Conservation (phyloP, 2,113 vertebrate genomes). For the Panthera tigris region DNA sequence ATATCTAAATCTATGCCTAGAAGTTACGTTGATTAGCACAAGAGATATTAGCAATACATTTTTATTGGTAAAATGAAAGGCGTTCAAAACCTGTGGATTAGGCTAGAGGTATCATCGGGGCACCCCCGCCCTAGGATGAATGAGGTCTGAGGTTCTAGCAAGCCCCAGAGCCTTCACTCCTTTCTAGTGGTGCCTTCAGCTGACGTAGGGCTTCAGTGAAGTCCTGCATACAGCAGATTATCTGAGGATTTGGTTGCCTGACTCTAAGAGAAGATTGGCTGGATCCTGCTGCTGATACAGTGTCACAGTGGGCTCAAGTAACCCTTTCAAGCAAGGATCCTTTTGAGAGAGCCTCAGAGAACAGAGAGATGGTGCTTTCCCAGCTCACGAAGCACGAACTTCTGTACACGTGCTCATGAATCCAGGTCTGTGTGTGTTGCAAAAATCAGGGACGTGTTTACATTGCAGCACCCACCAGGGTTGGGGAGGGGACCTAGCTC, state of each 20-base stretch:
- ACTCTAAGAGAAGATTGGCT: background rate
- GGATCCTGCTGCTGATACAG: background rate
- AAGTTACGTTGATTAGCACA: background rate
- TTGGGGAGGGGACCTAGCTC: background rate
- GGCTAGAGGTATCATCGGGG: background rate
- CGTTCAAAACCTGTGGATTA: background rate
- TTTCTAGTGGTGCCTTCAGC: background rate
- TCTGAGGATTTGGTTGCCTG: background rate
- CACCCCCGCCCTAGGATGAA: background rate
- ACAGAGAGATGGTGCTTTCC: background rate
- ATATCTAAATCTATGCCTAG: background rate
- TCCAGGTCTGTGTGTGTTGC: background rate
- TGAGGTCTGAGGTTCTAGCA: background rate
- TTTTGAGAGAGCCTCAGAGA: background rate
- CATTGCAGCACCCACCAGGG: background rate
- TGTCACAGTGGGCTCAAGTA: background rate
- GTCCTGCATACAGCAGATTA: background rate
- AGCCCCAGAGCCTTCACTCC: background rate
- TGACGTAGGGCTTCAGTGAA: background rate
- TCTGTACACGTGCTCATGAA: background rate
- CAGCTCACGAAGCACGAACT: background rate
- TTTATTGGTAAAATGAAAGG: background rate
- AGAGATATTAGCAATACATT: background rate
- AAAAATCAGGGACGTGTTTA: background rate
- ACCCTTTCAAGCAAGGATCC: background rate